These are phyloP conservation scores for Ptychoptera contaminata DNA, from an alignment of 2,888 invertebrate genomes.

Conservation along the genomic window DNA sequence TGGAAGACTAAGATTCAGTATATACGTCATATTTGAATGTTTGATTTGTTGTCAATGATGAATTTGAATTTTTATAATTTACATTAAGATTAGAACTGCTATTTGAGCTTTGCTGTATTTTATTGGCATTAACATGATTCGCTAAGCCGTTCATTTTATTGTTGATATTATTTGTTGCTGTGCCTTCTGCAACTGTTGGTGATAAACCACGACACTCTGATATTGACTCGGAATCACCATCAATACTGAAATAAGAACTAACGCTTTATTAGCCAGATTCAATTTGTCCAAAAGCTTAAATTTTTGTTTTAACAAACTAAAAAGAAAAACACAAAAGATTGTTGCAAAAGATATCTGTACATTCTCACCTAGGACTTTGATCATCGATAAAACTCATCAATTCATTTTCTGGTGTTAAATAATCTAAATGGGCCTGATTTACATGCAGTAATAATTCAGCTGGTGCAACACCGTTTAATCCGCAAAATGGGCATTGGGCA, in stretches of 20 bases:
- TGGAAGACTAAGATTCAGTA: no score
- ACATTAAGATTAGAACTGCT: not conserved
- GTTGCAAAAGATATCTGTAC: no score
- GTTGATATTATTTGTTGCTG: not conserved
- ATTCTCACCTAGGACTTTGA: slow-evolving; percentile 38
- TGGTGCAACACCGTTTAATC: slow-evolving; percentile 53
- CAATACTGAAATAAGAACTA: slow-evolving; percentile 27
- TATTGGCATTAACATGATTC: not conserved
- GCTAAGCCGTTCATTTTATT: not conserved
- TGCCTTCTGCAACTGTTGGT: slow-evolving; percentile 32
- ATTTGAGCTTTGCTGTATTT: not conserved
- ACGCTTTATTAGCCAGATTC: not conserved
- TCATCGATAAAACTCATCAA: slow-evolving; percentile 65
- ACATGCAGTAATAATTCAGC: slow-evolving; percentile 65
- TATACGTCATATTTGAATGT: slow-evolving; percentile 2
- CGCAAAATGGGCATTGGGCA: slow-evolving; percentile 70
- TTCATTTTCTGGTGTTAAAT: slow-evolving; percentile 63
- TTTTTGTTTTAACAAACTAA: no score
- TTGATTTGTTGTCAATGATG: slow-evolving; percentile 3
- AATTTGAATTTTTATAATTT: not conserved
- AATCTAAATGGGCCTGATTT: slow-evolving; percentile 70
- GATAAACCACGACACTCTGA: slow-evolving; percentile 41
- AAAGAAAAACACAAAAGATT: no score
- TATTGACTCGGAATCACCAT: slow-evolving; percentile 42
- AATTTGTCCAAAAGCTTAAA: no score